A percentile compares a stretch with the other conserved stretches of the same genome.
These are phyloP conservation scores for Oncorhynchus mykiss DNA, from an alignment of 2,113 vertebrate genomes.

Conservation along the genomic window DNA sequence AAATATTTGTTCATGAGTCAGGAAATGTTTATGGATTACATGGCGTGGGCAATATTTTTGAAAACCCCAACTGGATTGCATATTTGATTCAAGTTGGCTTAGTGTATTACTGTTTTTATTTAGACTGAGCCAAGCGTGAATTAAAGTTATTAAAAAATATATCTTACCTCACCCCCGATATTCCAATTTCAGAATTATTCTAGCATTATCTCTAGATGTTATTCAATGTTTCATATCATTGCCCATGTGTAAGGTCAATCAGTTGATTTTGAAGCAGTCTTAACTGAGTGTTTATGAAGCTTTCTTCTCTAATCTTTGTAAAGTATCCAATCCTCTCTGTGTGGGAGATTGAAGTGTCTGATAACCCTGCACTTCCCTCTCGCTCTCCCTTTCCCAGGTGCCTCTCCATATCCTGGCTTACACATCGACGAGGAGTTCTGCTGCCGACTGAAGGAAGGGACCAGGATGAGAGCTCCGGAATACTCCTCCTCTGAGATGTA, in stretches of 20 bases:
- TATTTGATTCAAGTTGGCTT: constrained; percentile 19
- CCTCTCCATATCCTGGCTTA: constrained; percentile 89
- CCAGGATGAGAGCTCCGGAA: constrained; percentile 89
- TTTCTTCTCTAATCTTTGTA: constrained; percentile 22
- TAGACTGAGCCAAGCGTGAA: neutral
- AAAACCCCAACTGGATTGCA: neutral
- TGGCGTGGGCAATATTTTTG: constrained; percentile 16
- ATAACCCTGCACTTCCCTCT: constrained; percentile 19
- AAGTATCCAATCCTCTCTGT: constrained; percentile 26
- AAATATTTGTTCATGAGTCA: constrained; percentile 46
- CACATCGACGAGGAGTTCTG: constrained; percentile 95
- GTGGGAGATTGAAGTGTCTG: constrained; percentile 24
- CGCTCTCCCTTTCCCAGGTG: constrained; percentile 71
- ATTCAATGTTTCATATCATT: too few species aligned
- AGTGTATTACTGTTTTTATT: constrained; percentile 8
- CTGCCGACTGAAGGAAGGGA: constrained; percentile 88
- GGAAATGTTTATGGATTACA: constrained; percentile 26
- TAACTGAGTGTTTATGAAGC: neutral
- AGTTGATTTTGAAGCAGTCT: too few species aligned
- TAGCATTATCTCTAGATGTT: too few species aligned
- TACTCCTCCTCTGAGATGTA: constrained; percentile 92
- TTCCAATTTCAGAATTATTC: neutral
- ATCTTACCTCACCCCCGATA: too few species aligned
- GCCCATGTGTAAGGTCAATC: too few species aligned
- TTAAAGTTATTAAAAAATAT: neutral